Evolutionary conservation across 1,140 invertebrate species (phyloP).

Genomic region (Reticulitermes speratus): DNA sequence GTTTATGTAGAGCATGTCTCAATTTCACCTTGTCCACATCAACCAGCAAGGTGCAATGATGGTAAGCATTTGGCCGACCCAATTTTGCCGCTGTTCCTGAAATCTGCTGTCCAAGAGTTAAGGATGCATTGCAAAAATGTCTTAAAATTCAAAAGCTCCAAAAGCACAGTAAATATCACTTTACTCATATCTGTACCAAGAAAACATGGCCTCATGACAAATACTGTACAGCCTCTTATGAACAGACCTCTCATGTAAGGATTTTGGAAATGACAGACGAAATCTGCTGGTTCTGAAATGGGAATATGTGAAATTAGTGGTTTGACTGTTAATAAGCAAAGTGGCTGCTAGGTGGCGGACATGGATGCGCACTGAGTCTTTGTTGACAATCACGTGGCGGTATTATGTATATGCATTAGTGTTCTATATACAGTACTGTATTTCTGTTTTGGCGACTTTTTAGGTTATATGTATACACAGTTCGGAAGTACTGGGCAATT

Average conservation of each 20-base stretch:
- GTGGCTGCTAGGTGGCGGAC: too few species aligned
- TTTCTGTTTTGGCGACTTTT: too few species aligned
- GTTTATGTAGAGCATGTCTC: slow-evolving; percentile 61
- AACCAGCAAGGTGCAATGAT: slow-evolving; percentile 91
- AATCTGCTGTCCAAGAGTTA: slow-evolving; percentile 54
- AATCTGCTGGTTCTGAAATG: too few species aligned
- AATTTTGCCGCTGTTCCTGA: slow-evolving; percentile 92
- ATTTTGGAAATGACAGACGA: not conserved
- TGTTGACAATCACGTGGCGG: too few species aligned
- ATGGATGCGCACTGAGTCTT: too few species aligned
- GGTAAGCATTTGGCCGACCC: slow-evolving; percentile 80
- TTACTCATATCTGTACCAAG: not conserved
- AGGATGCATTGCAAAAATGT: slow-evolving; percentile 27
- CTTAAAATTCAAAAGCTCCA: not conserved
- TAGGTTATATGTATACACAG: too few species aligned
- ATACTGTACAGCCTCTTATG: not conserved
- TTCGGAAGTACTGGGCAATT: too few species aligned
- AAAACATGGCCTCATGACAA: not conserved
- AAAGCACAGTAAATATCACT: not conserved
- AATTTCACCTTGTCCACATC: slow-evolving; percentile 76
- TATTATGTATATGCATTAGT: too few species aligned
- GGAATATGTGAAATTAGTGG: too few species aligned
- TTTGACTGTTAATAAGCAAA: too few species aligned
- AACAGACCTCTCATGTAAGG: not conserved
- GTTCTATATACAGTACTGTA: too few species aligned